Evolutionary conservation across 2,113 vertebrate species (phyloP).

Genomic region (Charadrius vociferus): DNA sequence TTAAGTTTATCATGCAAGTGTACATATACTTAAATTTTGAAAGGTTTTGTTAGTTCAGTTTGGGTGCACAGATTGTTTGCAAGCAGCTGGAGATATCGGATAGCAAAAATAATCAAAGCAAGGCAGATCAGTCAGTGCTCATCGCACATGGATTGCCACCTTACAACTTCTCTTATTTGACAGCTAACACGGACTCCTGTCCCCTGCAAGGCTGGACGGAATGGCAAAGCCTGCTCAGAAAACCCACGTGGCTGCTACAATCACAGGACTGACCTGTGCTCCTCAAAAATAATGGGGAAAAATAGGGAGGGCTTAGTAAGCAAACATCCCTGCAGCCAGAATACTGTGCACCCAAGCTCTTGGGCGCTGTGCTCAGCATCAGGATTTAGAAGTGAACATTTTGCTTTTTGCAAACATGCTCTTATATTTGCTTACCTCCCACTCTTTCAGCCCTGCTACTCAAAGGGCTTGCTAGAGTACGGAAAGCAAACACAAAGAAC

Average conservation of each 20-base stretch:
- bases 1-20: background rate
- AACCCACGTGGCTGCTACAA: background rate
- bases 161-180: background rate
- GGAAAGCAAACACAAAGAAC: background rate
- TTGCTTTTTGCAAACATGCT: background rate
- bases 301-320: background rate
- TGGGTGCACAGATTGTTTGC: background rate
- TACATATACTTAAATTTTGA: background rate
- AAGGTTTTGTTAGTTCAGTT: background rate
- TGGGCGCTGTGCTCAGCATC: background rate
- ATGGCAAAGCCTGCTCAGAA: background rate
- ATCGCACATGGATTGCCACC: background rate
- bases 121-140: background rate
- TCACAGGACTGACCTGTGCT: background rate
- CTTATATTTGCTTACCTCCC: background rate
- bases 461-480: background rate
- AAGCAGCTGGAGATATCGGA: background rate
- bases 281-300: background rate
- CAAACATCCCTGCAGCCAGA: background rate
- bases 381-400: background rate
- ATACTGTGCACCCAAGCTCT: background rate
- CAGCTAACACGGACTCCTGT: background rate
- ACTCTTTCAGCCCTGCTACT: background rate
- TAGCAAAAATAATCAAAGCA: background rate
- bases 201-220: background rate